Base-by-base conservation (phyloP, 1,140 invertebrate genomes). In the Drosophila kepulauana region DNA sequence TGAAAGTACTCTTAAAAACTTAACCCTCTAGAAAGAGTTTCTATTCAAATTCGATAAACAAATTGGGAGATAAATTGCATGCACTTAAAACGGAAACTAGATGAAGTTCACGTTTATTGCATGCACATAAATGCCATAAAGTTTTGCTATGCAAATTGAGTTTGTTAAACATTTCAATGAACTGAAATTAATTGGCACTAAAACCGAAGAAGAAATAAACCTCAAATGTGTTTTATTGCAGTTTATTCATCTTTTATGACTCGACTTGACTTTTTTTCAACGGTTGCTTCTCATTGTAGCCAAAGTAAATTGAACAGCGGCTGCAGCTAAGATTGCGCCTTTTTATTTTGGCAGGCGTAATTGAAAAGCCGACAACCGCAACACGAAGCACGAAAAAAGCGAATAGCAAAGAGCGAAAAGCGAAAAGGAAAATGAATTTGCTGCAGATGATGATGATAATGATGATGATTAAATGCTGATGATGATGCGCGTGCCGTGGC, bases 401-500 rank as follows among this genome's bases (percentile, higher is more conserved):
- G 33, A 65, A 72, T 16, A 16, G 16, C 16, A 20, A 20, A 20
- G 16, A 20, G 16, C 2, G 16, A 16, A 16, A 51, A 45, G 30
- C 38, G 3, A 16, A 56, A 66, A 58, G 33, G 54, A 54, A 74
- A 74, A 68, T 74, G 65, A 68, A 68, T 68, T 62, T 54, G 49
- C 28, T 63, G 68, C 11, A 45, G 45, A 57, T 35, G 43, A 20
- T 16, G 52, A 72, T 70, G 49, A 56, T 71, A 28, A 49, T 57
- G 15, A 71, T 58, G 45, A 56, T 30, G 52, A 51, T 74, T 73
- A 46, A 74, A 74, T 81, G 69, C 13, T 79, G 79, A 66, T 84
- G 75, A 86, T 77, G 82, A 79, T 87, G 82, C 82, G 82, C 82
- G 82, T 87, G 82, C 82, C 76, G 45, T 51, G 77, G 71, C 84